These are phyloP conservation scores for Melanchra persicariae DNA, from an alignment of 2,888 invertebrate species.

Conservation along the genomic window DNA sequence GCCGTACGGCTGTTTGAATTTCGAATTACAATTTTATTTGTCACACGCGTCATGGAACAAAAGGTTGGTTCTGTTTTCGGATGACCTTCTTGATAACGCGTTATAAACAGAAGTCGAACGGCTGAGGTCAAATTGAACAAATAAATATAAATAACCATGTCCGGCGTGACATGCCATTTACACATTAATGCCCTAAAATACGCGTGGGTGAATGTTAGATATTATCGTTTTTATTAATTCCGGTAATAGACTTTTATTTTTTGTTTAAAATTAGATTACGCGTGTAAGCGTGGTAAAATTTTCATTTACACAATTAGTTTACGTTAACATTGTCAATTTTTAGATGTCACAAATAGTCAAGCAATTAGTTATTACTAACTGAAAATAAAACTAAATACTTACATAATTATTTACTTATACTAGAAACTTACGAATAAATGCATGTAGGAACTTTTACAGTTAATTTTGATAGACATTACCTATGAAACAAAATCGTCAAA, in stretches of 20 bases:
- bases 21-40: slow-evolving; percentile 40
- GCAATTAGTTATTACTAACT: not conserved
- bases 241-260: slow-evolving; percentile 30
- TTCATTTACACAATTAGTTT: not conserved
- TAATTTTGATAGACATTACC: no score
- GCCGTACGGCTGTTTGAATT: slow-evolving; percentile 27
- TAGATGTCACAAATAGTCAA: not conserved
- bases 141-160: slow-evolving; percentile 49
- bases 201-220: slow-evolving; percentile 13
- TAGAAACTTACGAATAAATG: no score
- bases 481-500: not conserved
- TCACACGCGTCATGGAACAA: slow-evolving; percentile 29
- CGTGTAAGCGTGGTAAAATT: not conserved
- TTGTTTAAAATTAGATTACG: slow-evolving; percentile 6
- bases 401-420: no score
- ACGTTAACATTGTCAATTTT: slow-evolving; percentile 3
- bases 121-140: slow-evolving; percentile 48
- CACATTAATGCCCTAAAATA: slow-evolving; percentile 50
- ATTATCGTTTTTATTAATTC: slow-evolving; percentile 45
- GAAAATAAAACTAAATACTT: slow-evolving; percentile 8
- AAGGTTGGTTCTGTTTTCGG: slow-evolving; percentile 29
- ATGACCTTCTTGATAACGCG: slow-evolving; percentile 52
- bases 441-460: no score
- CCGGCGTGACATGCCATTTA: slow-evolving; percentile 54
- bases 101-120: slow-evolving; percentile 38